phyloP scores from a whole-genome alignment of 1,140 invertebrate species.

The Tigriopus japonicus region DNA sequence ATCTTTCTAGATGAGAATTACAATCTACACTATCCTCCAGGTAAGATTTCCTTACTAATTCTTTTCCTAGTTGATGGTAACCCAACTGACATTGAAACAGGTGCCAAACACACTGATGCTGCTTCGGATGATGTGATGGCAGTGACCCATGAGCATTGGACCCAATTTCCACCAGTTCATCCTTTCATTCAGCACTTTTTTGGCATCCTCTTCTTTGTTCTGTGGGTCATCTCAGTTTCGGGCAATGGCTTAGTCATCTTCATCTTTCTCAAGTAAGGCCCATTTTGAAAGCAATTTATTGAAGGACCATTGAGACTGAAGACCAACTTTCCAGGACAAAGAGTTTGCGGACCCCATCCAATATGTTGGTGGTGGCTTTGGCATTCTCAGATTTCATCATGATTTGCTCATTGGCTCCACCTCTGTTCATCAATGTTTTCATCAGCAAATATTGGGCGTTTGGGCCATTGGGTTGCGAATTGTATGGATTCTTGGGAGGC shows the following conservation, averaged over 20 bases:
- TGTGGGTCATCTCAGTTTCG: slow-evolving; percentile 45
- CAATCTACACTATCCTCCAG: too few species aligned
- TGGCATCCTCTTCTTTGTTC: slow-evolving; percentile 47
- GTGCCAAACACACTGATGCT: slow-evolving; percentile 14
- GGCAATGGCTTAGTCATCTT: slow-evolving; percentile 71
- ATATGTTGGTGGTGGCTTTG: neutral
- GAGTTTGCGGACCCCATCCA: neutral
- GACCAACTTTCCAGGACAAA: too few species aligned
- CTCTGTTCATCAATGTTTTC: neutral
- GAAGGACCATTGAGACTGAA: too few species aligned
- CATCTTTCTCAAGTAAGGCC: slow-evolving; percentile 27
- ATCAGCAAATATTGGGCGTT: neutral
- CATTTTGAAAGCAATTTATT: too few species aligned
- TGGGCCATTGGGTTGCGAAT: neutral
- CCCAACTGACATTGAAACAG: neutral
- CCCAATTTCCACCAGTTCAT: slow-evolving; percentile 52
- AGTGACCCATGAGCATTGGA: slow-evolving; percentile 23
- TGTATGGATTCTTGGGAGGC: neutral
- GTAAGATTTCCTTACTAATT: too few species aligned
- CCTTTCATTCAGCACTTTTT: slow-evolving; percentile 60
- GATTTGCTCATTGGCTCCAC: neutral
- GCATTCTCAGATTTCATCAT: neutral
- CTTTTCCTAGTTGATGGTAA: too few species aligned
- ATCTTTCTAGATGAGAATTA: too few species aligned
- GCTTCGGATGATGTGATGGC: slow-evolving; percentile 14